Percentiles rank a stretch among this genome's conserved stretches.
Evolutionary conservation across 2,113 vertebrate species (phyloP).

Genomic region (Eudorcas thomsonii): DNA sequence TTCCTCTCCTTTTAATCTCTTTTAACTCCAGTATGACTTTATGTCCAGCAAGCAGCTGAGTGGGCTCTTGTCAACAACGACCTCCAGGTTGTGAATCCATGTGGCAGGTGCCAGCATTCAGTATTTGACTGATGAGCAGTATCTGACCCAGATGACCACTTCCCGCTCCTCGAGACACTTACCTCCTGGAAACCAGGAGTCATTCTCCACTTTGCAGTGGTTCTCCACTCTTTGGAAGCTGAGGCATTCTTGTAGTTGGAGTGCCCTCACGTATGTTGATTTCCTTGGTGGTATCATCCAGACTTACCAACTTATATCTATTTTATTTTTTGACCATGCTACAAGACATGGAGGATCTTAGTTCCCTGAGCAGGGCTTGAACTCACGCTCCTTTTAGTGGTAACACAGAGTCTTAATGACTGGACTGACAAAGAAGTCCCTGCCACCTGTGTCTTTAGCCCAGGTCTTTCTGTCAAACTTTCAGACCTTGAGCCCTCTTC

Average conservation of each 20-base stretch:
- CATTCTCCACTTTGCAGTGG: not conserved
- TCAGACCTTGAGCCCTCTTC: not conserved
- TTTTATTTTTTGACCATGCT: not conserved
- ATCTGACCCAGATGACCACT: not conserved
- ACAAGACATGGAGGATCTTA: not conserved
- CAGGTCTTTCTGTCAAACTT: not conserved
- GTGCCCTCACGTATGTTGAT: accelerated
- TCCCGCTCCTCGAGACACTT: not conserved
- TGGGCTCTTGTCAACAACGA: not conserved
- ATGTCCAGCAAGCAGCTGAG: not conserved
- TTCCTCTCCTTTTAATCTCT: not conserved
- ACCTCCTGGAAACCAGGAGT: not conserved
- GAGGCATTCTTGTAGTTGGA: not conserved
- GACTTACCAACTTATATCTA: not conserved
- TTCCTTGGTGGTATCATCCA: not conserved
- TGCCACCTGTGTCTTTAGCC: not conserved
- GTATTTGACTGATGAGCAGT: not conserved
- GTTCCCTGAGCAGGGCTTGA: not conserved
- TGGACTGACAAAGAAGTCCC: not conserved
- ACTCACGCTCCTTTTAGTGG: not conserved
- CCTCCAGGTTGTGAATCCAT: not conserved
- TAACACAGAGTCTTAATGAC: not conserved
- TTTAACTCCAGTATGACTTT: not conserved
- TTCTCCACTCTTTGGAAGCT: not conserved
- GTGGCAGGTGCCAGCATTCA: not conserved